Conservation (phyloP, 2,888 invertebrate genomes). For the Frankliniella intonsa region DNA sequence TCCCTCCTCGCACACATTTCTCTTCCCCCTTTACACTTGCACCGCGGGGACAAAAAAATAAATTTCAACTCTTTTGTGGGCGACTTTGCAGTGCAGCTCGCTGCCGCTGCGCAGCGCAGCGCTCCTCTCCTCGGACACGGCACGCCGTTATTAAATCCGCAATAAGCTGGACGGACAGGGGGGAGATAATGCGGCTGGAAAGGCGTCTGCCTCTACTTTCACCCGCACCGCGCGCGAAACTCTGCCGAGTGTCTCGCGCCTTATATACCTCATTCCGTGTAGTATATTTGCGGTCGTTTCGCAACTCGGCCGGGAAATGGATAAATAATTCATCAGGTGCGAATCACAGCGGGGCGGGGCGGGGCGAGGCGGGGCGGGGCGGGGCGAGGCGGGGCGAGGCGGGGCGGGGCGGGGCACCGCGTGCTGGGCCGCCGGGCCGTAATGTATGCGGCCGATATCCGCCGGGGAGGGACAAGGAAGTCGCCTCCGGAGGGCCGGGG, state of each 20-base stretch:
- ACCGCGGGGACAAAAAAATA: neutral
- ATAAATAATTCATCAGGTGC: conserved; percentile 18
- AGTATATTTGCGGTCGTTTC: no score
- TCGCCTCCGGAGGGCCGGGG: no score
- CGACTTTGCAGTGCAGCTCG: neutral
- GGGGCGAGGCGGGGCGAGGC: no score
- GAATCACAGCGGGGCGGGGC: neutral
- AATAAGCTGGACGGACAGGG: neutral
- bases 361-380: no score
- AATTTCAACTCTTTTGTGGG: neutral
- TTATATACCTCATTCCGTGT: no score
- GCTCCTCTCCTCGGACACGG: neutral
- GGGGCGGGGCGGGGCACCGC: no score
- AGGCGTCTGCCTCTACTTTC: no score
- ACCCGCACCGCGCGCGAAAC: no score
- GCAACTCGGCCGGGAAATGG: neutral
- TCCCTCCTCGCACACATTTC: no score
- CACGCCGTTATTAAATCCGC: no score
- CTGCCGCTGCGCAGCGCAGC: neutral
- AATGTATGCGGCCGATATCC: neutral
- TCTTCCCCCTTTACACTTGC: neutral
- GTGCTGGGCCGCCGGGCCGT: neutral
- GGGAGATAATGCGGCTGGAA: neutral
- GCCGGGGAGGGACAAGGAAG: neutral
- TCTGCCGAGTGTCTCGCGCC: no score